Conservation (phyloP, 2,113 vertebrate genomes). For the Ariopsis seemanni region DNA sequence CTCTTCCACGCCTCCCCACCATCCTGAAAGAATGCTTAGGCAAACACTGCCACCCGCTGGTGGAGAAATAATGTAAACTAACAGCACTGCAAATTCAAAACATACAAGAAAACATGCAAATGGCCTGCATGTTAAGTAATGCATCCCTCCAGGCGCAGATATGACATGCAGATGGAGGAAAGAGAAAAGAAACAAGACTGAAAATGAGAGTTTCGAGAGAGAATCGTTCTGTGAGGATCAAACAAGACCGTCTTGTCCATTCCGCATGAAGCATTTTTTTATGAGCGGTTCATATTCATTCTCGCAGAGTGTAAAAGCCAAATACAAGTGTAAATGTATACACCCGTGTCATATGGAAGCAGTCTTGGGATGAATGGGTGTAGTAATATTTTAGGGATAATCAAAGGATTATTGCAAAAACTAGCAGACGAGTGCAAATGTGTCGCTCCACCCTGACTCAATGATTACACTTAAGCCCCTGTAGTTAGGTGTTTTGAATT, state of each 20-base stretch:
- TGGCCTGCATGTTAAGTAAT: constrained; percentile 50
- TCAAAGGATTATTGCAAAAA: constrained; percentile 67
- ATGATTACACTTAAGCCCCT: constrained; percentile 78
- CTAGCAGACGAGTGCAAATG: constrained; percentile 68
- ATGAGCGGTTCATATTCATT: constrained; percentile 44
- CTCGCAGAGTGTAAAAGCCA: constrained; percentile 56
- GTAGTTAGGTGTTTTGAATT: constrained; percentile 77
- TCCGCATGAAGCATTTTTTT: background rate
- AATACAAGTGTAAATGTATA: constrained; percentile 68
- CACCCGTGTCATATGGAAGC: constrained; percentile 56
- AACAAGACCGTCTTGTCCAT: constrained; percentile 8
- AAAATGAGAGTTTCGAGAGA: constrained; percentile 7
- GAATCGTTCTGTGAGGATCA: constrained; percentile 14
- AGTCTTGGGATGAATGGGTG: constrained; percentile 44
- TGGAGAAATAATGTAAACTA: constrained; percentile 19
- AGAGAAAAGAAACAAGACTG: constrained; percentile 30
- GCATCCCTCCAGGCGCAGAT: constrained; percentile 44
- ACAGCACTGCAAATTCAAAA: constrained; percentile 58
- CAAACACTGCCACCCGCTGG: constrained; percentile 81
- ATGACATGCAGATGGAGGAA: constrained; percentile 45
- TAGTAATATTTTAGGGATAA: constrained; percentile 52
- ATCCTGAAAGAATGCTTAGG: constrained; percentile 64
- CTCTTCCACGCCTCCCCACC: constrained; percentile 39
- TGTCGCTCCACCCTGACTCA: constrained; percentile 71
- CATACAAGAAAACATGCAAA: constrained; percentile 62